Conservation (phyloP, 2,113 vertebrate species). For the Glaucidium brasilianum region DNA sequence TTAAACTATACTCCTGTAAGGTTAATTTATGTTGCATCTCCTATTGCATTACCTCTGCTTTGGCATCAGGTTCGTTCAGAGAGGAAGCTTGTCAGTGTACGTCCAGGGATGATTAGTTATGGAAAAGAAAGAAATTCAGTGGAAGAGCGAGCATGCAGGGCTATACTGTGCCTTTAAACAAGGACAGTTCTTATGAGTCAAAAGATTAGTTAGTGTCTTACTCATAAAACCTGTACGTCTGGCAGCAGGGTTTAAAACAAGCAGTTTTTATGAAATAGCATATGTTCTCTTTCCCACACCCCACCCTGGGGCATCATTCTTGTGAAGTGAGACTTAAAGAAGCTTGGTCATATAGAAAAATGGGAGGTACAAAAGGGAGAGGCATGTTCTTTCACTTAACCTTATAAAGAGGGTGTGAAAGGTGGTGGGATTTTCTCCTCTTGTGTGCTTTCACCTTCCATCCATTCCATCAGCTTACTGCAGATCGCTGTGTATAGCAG, state of each 20-base stretch:
- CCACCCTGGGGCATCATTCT: constrained; percentile 70
- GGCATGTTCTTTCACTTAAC: background rate
- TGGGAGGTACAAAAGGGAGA: constrained; percentile 50
- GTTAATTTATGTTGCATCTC: background rate
- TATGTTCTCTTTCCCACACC: constrained; percentile 49
- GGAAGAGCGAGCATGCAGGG: background rate
- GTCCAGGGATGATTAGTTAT: background rate
- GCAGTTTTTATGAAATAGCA: constrained; percentile 51
- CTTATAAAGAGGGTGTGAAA: background rate
- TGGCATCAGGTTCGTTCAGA: background rate
- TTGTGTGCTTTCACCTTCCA: background rate
- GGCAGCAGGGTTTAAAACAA: constrained; percentile 57
- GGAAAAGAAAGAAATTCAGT: background rate
- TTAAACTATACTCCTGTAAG: background rate
- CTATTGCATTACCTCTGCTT: background rate
- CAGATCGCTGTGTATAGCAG: accelerated
- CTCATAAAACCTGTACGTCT: constrained; percentile 59
- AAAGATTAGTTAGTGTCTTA: constrained; percentile 48
- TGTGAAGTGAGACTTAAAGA: constrained; percentile 61
- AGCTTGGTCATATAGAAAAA: constrained; percentile 41
- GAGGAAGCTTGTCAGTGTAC: background rate
- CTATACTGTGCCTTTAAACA: constrained; percentile 15
- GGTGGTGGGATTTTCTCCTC: background rate
- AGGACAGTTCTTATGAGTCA: constrained; percentile 40
- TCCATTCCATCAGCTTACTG: background rate